These are phyloP conservation scores for Seira sanloemensis DNA, from an alignment of 2,888 invertebrate species.

Conservation along the genomic window DNA sequence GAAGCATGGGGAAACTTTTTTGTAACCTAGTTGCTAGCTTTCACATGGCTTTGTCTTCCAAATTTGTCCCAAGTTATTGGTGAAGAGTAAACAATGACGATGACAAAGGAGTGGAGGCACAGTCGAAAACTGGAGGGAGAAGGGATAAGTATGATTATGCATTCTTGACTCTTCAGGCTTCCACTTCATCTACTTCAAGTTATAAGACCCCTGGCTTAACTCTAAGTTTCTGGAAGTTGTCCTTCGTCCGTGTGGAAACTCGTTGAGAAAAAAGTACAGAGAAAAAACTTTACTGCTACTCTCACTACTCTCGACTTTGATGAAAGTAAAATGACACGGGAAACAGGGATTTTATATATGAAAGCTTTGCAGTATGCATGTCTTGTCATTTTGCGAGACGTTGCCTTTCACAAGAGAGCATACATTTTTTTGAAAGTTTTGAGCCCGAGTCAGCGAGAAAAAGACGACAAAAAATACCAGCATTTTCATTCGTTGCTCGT, in stretches of 20 bases:
- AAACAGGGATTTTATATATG: slow-evolving; percentile 10
- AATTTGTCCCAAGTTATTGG: slow-evolving; percentile 11
- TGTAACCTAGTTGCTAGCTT: background rate
- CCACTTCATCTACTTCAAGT: slow-evolving; percentile 66
- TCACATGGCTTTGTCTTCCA: background rate
- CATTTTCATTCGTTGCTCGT: slow-evolving; percentile 42
- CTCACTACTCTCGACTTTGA: background rate
- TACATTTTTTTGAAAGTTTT: slow-evolving; percentile 11
- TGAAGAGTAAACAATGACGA: slow-evolving; percentile 6
- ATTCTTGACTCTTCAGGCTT: slow-evolving; percentile 62
- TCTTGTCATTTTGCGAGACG: background rate
- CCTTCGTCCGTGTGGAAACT: slow-evolving; percentile 7
- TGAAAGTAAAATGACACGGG: slow-evolving; percentile 6
- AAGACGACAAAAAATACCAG: slow-evolving; percentile 9
- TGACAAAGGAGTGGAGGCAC: slow-evolving; percentile 14
- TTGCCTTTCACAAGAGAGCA: background rate
- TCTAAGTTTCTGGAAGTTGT: slow-evolving; percentile 22
- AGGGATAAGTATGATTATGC: slow-evolving; percentile 48
- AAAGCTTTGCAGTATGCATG: slow-evolving; percentile 16
- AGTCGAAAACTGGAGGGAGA: background rate
- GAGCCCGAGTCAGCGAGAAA: background rate
- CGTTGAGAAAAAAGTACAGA: background rate
- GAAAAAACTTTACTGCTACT: background rate
- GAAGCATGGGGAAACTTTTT: background rate
- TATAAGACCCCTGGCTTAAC: slow-evolving; percentile 55